Percentiles rank a stretch among this genome's conserved stretches.
Conservation (phyloP, 2,888 invertebrate genomes). For the Erynnis tages region DNA sequence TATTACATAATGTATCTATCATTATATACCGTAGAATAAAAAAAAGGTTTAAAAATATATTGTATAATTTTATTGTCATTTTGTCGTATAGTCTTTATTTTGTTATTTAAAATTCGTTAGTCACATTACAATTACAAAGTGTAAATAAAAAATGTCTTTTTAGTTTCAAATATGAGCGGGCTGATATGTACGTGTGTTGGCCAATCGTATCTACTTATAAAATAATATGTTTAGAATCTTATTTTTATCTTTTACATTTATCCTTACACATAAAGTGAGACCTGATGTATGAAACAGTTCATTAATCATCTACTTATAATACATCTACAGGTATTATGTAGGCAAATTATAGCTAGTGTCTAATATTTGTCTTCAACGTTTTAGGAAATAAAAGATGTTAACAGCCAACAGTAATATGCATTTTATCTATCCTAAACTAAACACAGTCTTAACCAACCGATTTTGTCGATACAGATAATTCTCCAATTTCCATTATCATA, state of each 20-base stretch:
- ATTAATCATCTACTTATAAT: conserved; percentile 10
- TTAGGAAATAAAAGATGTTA: conserved; percentile 17
- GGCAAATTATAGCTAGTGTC: neutral
- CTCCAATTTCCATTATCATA: conserved; percentile 4
- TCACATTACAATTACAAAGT: conserved; percentile 2
- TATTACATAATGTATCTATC: conserved; percentile 6
- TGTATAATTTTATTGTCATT: neutral
- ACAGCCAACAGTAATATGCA: conserved; percentile 24
- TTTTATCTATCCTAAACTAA: conserved; percentile 12
- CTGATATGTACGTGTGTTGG: conserved; percentile 31
- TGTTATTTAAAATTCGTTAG: neutral
- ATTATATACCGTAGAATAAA: conserved; percentile 2
- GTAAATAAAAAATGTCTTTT: conserved; percentile 12
- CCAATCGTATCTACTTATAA: conserved; percentile 1
- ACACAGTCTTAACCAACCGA: conserved; percentile 16
- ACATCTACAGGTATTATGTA: conserved; percentile 8
- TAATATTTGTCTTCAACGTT: conserved; percentile 12
- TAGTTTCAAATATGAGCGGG: conserved; percentile 20
- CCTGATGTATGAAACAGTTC: conserved; percentile 5
- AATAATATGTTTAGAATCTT: neutral
- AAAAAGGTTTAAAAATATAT: too few species aligned
- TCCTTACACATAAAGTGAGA: conserved; percentile 3
- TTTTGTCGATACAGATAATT: conserved; percentile 16
- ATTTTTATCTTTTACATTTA: neutral
- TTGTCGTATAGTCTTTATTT: conserved; percentile 5